A percentile compares a stretch with the other conserved stretches of the same genome.
These are phyloP conservation scores for Chaenogobius annularis DNA, from an alignment of 2,113 vertebrate species.

Conservation along the genomic window DNA sequence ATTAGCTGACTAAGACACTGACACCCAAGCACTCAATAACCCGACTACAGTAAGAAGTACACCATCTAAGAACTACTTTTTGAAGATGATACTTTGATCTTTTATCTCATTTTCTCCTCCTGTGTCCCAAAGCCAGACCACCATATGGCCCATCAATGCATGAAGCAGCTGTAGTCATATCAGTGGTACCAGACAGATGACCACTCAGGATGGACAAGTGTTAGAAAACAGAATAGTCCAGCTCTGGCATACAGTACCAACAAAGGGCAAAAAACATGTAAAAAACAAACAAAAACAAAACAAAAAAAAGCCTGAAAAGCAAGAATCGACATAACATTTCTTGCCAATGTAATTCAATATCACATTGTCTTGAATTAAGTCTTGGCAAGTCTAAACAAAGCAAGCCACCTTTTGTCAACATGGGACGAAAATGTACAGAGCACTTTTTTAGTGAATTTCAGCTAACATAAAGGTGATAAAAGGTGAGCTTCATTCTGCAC, in stretches of 20 bases:
- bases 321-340: neutral
- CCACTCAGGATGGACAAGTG: neutral
- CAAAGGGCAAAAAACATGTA: neutral
- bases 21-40: neutral
- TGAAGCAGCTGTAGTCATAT: constrained; percentile 42
- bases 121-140: constrained; percentile 23
- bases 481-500: constrained; percentile 29
- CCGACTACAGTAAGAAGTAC: neutral
- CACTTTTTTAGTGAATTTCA: neutral
- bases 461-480: neutral
- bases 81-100: neutral
- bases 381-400: neutral
- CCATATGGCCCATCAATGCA: constrained; percentile 49
- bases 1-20: neutral
- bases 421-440: no score
- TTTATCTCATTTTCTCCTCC: constrained; percentile 1
- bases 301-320: neutral
- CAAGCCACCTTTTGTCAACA: neutral
- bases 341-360: neutral
- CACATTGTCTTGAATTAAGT: neutral
- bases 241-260: neutral
- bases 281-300: neutral
- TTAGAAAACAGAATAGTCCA: neutral
- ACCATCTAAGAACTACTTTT: neutral
- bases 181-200: constrained; percentile 41